Base-by-base conservation (phyloP, 1,140 invertebrate genomes). In the Drosophila chauvacae region DNA sequence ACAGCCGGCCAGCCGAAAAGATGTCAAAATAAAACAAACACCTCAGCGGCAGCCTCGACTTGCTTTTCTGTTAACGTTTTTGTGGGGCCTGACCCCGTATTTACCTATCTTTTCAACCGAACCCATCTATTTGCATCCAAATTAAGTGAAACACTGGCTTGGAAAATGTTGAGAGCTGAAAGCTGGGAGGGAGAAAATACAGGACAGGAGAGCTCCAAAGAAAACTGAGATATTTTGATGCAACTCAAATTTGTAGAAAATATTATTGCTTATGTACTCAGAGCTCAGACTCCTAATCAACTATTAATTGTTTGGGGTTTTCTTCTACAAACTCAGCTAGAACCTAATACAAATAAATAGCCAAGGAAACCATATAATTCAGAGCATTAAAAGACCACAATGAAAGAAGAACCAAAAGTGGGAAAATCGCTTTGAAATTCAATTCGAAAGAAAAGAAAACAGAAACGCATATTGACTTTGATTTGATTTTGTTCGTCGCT, bases 21-120 rank as follows among this genome's bases (percentile, higher is more conserved):
- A 88, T 88, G 84, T 88, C 85, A 84, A 90, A 88, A 88, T 90
- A 90, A 90, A 90, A 85, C 78, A 90, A 90, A 90, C 85, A 90
- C 84, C 85, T 88, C 58, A 5, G 23, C 13, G 51, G 60, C 63
- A 60, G 65, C 60, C 68, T 44, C 57, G 68, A 33, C 39, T 26
- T 23, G 33, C 9, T n/a, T n/a, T 42, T 20, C 20, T 11, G 0
- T 10, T 11, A 33, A 33, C 6, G 13, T 53, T 53, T 53, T 23
- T 53, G 20, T 37, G 23, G 26, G 51, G 37, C 20, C 63, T 69
- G 39, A 62, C 55, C 75, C 51, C 65, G 33, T 77, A 66, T 60
- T 62, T 51, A 56, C 68, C 33, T 41, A 55, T 64, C 60, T 39
- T 23, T 26, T 35, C 60, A 33, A 42, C 42, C 69, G 82, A 73